A percentile compares a stretch with the other conserved stretches of the same genome.
phyloP scores from a whole-genome alignment of 1,140 invertebrate genomes.

The Polypedilum vanderplanki region DNA sequence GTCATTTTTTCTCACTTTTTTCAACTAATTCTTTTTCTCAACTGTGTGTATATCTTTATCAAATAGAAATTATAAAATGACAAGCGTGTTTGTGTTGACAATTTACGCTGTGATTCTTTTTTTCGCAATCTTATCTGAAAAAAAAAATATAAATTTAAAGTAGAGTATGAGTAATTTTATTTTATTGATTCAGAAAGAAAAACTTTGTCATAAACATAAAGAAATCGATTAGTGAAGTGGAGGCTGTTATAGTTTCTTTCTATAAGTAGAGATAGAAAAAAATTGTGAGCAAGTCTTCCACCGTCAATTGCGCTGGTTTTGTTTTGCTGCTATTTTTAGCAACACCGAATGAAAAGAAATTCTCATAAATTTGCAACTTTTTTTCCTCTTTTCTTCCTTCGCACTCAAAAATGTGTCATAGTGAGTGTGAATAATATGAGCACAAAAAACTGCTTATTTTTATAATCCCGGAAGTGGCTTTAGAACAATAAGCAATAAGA shows the following conservation, averaged over 20 bases:
- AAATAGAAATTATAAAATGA: neutral
- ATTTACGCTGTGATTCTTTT: too few species aligned
- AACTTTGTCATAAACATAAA: neutral
- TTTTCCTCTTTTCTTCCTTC: neutral
- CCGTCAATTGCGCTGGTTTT: constrained; percentile 10
- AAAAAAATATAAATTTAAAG: too few species aligned
- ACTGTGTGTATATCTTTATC: too few species aligned
- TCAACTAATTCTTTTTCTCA: too few species aligned
- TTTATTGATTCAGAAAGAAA: neutral
- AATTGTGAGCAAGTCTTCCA: neutral
- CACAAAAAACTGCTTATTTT: neutral
- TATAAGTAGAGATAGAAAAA: neutral
- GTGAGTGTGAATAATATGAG: neutral
- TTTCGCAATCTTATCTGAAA: too few species aligned
- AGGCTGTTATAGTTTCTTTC: neutral
- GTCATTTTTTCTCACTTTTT: neutral
- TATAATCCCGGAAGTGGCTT: neutral
- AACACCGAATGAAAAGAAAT: neutral
- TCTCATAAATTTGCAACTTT: constrained; percentile 13
- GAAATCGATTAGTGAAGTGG: neutral
- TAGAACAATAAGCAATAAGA: neutral
- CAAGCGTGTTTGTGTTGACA: neutral
- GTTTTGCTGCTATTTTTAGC: constrained; percentile 12
- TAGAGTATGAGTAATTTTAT: too few species aligned
- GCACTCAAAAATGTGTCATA: neutral